Evolutionary conservation across 2,888 invertebrate species (phyloP).

Genomic region (Pseudoips prasinana): DNA sequence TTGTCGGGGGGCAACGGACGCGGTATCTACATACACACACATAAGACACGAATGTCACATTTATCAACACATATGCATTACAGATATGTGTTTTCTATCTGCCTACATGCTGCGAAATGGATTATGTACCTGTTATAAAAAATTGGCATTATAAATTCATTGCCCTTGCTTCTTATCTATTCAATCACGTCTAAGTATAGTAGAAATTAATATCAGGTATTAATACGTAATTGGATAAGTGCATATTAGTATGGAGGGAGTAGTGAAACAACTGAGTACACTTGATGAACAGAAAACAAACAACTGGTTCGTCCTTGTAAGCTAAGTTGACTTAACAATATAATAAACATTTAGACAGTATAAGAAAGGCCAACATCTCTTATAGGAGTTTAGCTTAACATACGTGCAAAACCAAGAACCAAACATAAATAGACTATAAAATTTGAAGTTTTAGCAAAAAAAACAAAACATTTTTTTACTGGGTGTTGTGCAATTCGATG

Average conservation of each 20-base stretch:
- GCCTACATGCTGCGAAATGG: constrained; percentile 48
- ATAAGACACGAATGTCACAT: constrained; percentile 43
- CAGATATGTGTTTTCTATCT: constrained; percentile 47
- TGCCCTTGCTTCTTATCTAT: constrained; percentile 59
- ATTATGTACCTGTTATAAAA: constrained; percentile 60
- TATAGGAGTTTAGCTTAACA: no score
- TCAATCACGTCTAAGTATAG: constrained; percentile 37
- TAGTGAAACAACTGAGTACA: constrained; percentile 1
- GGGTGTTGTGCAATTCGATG: no score
- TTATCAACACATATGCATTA: constrained; percentile 40
- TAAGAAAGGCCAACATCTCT: no score
- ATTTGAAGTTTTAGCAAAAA: no score
- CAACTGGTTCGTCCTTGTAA: no score
- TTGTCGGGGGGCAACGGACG: constrained; percentile 77
- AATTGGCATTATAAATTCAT: constrained; percentile 63
- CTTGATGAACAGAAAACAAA: no score
- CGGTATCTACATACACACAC: constrained; percentile 63
- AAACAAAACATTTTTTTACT: no score
- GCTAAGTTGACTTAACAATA: no score
- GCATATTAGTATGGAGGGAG: constrained; percentile 5
- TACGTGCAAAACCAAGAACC: no score
- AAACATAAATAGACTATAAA: no score
- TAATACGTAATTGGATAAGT: constrained; percentile 8
- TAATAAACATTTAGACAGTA: no score
- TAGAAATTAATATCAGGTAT: constrained; percentile 16